Evolutionary conservation across 2,888 invertebrate genomes (phyloP).

Genomic region (Drosophila neotestacea): DNA sequence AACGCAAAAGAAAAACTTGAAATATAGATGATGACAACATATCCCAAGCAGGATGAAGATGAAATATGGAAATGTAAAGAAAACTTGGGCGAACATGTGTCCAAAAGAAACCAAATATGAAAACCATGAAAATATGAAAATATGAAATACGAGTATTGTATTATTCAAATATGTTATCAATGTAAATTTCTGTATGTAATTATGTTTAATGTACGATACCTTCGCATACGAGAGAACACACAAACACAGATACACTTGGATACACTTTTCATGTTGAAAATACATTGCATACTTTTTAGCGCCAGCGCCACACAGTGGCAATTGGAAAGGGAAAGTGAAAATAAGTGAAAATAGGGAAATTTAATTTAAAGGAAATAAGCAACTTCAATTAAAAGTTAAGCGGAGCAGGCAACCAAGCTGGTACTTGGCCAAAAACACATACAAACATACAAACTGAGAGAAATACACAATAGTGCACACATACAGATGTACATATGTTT

Average conservation of each 20-base stretch:
- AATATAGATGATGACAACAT: slow-evolving; percentile 5
- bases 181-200: slow-evolving; percentile 76
- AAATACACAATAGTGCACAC: slow-evolving; percentile 5
- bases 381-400: slow-evolving; percentile 22
- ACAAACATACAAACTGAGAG: slow-evolving; percentile 21
- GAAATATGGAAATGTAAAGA: slow-evolving; percentile 4
- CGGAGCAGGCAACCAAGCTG: slow-evolving; percentile 53
- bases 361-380: slow-evolving; percentile 2
- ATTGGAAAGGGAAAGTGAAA: background rate
- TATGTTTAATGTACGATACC: slow-evolving; percentile 49
- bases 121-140: slow-evolving; percentile 10
- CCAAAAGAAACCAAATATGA: slow-evolving; percentile 15
- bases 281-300: slow-evolving; percentile 45
- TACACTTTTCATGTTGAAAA: slow-evolving; percentile 29
- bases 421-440: slow-evolving; percentile 57
- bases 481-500: background rate
- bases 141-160: background rate
- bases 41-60: slow-evolving; percentile 28
- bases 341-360: background rate
- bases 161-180: slow-evolving; percentile 45
- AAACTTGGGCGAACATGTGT: slow-evolving; percentile 16
- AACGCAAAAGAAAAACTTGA: background rate
- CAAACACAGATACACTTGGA: background rate
- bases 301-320: slow-evolving; percentile 26
- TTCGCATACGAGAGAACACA: slow-evolving; percentile 3